These are phyloP conservation scores for Phrynosoma blainvillii DNA, from an alignment of 2,113 vertebrate genomes.

Conservation along the genomic window DNA sequence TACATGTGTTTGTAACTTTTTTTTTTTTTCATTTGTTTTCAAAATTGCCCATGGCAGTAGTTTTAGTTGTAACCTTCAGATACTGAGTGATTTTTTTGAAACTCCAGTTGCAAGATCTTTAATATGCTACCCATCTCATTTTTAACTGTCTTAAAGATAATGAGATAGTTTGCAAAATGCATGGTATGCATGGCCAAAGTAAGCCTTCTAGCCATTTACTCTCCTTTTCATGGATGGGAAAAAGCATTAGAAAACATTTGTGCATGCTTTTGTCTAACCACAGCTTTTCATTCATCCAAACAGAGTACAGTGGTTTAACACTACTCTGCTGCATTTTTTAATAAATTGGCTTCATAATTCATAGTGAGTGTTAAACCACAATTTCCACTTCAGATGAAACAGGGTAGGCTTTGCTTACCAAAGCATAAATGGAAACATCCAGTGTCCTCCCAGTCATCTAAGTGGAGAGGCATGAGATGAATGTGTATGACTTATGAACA, in stretches of 20 bases:
- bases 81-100: background rate
- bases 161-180: background rate
- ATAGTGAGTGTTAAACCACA: background rate
- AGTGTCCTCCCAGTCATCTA: background rate
- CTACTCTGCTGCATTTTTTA: background rate
- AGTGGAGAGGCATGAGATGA: background rate
- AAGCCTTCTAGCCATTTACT: background rate
- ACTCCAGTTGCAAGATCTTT: background rate
- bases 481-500: background rate
- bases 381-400: background rate
- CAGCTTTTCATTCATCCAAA: background rate
- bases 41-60: background rate
- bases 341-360: background rate
- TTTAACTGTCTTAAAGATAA: background rate
- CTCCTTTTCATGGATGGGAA: background rate
- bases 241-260: background rate
- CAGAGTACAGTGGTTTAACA: background rate
- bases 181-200: background rate
- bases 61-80: background rate
- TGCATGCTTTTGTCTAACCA: background rate
- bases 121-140: background rate
- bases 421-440: background rate
- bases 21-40: background rate
- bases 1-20: background rate
- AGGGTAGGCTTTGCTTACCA: background rate